Evolutionary conservation across 2,888 invertebrate genomes (phyloP), one percentile per base, ranked within the genome.

Genomic region (Drymonia ruficornis): DNA sequence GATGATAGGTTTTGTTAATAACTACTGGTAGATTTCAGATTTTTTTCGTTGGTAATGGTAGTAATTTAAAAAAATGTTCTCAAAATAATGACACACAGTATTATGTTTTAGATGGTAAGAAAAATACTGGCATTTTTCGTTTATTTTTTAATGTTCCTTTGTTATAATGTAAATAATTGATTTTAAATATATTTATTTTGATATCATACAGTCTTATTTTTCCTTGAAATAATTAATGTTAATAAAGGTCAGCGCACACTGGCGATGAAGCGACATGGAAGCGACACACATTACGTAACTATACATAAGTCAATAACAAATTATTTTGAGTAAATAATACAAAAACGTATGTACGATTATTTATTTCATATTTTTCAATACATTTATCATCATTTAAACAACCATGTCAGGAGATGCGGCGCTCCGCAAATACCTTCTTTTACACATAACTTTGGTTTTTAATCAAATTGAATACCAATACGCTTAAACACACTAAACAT

Each of bases 351-450:
- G 71, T 87, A 84, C 78, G 80, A 84, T 87, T 82, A 87, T 88
- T 89, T 88, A 89, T 87, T 87, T 78, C 70, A 81, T 80, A 83
- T 83, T 67, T 72, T 81, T 70, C 69, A 83, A 83, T 84, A 85
- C 84, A 84, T 84, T 78, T 75, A 84, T 76, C 63, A 65, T 78
- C 68, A 74, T 76, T 76, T 73, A 79, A 81, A 84, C 84, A 85
- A 84, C 83, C 82, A 74, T 78, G 70, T 63, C 62, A 66, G 72
- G 63, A 56, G 38, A 67, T 56, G 71, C 74, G 46, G 53, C 58
- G 60, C 61, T 60, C 13, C 47, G 63, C 68, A 56, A 56, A 50
- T 52, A 66, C 68, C 67, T 67, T 67, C 58, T 59, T 59, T 63
- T 66, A 69, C 71, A 71, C 70, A 59, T 70, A 70, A 73, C 75